Evolutionary conservation across 1,140 invertebrate genomes (phyloP).

Genomic region (Temnothorax longispinosus): DNA sequence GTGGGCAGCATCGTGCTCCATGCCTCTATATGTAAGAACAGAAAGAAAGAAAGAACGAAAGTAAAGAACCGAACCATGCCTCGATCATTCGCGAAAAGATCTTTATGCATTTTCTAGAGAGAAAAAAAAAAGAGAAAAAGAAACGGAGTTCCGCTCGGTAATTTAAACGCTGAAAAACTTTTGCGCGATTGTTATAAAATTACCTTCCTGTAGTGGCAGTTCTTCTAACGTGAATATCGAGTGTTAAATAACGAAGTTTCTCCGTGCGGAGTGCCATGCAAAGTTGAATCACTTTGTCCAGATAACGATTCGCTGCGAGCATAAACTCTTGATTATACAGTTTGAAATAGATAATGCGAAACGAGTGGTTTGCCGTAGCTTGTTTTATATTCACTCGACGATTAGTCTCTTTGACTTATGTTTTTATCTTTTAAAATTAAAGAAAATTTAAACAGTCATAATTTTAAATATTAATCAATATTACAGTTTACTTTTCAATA

Average conservation of each 20-base stretch:
- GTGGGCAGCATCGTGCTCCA: constrained; percentile 85
- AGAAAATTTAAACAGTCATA: not conserved
- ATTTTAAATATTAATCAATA: not conserved
- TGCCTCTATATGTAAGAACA: constrained; percentile 83
- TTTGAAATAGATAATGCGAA: constrained; percentile 18
- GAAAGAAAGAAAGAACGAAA: constrained; percentile 79
- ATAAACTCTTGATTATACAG: constrained; percentile 41
- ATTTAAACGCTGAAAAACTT: constrained; percentile 33
- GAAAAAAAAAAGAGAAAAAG: not conserved
- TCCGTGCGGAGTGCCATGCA: not conserved
- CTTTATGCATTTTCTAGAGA: constrained; percentile 14
- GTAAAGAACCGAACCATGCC: constrained; percentile 76
- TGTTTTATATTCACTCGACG: not conserved
- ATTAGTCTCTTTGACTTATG: not conserved
- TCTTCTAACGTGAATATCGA: constrained; percentile 22
- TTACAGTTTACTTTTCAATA: not conserved
- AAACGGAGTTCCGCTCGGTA: not conserved
- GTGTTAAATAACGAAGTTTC: constrained; percentile 40
- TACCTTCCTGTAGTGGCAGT: not conserved
- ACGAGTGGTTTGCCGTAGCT: not conserved
- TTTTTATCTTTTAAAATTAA: not conserved
- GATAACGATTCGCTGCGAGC: constrained; percentile 29
- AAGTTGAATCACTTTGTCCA: constrained; percentile 45
- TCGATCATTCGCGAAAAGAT: not conserved
- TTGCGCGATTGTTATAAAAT: constrained; percentile 37